A percentile compares a stretch with the other conserved stretches of the same genome.
phyloP scores from a whole-genome alignment of 2,888 invertebrate genomes.

The Boloria selene region DNA sequence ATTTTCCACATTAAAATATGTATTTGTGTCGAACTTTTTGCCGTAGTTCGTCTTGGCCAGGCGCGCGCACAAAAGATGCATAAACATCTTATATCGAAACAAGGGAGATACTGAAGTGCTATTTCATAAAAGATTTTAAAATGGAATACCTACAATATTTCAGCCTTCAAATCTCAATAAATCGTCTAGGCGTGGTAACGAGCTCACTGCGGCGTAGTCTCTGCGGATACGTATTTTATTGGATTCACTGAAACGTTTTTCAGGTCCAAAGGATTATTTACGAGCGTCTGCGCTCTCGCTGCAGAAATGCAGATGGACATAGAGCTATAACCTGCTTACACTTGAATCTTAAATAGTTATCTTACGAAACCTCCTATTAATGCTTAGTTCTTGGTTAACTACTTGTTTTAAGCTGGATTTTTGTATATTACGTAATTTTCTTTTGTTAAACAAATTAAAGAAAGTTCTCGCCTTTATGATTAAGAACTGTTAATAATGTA shows the following conservation, averaged over 20 bases:
- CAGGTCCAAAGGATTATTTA: constrained; percentile 81
- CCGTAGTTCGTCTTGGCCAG: neutral
- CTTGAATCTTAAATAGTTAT: constrained; percentile 38
- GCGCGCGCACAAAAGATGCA: constrained; percentile 16
- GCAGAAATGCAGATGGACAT: constrained; percentile 80
- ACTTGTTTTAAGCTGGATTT: neutral
- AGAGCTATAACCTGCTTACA: constrained; percentile 46
- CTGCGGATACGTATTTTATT: constrained; percentile 83
- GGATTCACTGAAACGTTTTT: constrained; percentile 82
- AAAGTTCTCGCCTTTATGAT: too few species aligned
- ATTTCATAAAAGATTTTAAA: constrained; percentile 76
- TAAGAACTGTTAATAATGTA: too few species aligned
- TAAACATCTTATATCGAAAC: constrained; percentile 33
- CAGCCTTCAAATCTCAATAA: constrained; percentile 82
- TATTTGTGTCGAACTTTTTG: neutral
- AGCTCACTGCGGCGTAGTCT: constrained; percentile 80
- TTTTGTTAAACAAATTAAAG: too few species aligned
- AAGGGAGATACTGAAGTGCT: constrained; percentile 51
- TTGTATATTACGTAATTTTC: too few species aligned
- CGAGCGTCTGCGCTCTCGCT: constrained; percentile 75
- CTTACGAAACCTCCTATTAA: constrained; percentile 6
- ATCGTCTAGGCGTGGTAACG: constrained; percentile 82
- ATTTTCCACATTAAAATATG: constrained; percentile 7
- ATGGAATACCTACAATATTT: constrained; percentile 80
- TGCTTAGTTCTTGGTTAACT: neutral